Evolutionary conservation across 2,888 invertebrate genomes (phyloP).

Genomic region (Meta bourneti): DNA sequence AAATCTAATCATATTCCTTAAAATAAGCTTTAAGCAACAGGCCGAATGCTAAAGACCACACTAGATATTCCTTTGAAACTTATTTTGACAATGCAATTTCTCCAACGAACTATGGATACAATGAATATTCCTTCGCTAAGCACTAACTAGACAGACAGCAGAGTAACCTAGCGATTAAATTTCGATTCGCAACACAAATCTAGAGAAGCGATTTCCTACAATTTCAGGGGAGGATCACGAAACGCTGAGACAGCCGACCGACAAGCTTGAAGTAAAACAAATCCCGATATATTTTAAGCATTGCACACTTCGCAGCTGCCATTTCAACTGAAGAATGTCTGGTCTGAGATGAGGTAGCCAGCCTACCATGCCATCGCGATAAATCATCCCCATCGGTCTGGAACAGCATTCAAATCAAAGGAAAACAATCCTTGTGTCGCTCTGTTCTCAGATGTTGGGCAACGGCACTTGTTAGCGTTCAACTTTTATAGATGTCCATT

Average conservation of each 20-base stretch:
- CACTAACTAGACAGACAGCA: too few species aligned
- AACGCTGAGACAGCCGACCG: neutral
- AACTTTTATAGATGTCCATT: conserved; percentile 63
- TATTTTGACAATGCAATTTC: too few species aligned
- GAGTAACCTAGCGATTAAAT: too few species aligned
- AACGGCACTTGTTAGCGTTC: conserved; percentile 69
- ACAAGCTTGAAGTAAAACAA: conserved; percentile 1
- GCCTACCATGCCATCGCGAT: conserved; percentile 9
- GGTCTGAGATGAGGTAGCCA: conserved; percentile 41
- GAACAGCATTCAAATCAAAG: conserved; percentile 60
- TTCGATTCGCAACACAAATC: too few species aligned
- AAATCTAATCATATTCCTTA: too few species aligned
- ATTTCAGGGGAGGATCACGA: too few species aligned
- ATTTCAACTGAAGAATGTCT: neutral
- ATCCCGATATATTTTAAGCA: neutral
- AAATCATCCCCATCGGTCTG: conserved; percentile 49
- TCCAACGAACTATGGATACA: too few species aligned
- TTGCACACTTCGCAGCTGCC: neutral
- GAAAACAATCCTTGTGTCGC: conserved; percentile 48
- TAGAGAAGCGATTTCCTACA: too few species aligned
- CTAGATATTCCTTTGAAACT: too few species aligned
- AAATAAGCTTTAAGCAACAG: too few species aligned
- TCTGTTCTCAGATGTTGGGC: conserved; percentile 66
- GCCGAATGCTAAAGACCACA: too few species aligned
- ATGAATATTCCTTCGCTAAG: too few species aligned